Percentiles rank a stretch among this genome's conserved stretches.
phyloP scores from a whole-genome alignment of 92 coral and sea anemone genomes.

The Porites lobata region DNA sequence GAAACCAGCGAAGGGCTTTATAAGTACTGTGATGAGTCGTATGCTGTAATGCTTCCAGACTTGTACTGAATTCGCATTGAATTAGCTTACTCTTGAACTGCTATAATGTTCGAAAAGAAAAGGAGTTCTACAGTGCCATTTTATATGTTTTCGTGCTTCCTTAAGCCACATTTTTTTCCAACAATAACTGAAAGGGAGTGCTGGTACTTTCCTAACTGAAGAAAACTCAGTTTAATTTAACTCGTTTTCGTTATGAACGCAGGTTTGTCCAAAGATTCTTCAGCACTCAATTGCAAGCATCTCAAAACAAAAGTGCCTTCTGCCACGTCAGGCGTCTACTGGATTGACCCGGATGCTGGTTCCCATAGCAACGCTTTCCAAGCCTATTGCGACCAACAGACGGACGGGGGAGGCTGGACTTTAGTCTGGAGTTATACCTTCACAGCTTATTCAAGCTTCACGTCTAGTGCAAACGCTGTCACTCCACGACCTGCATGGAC shows the following conservation, averaged over 20 bases:
- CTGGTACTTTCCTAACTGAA: background rate
- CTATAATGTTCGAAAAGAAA: too few relatives aligned
- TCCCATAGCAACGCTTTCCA: conserved; percentile 34
- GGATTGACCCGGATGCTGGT: conserved; percentile 52
- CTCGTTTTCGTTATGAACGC: background rate
- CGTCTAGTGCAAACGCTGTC: background rate
- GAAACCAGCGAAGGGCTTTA: too few relatives aligned
- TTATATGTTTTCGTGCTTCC: too few relatives aligned
- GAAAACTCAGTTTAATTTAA: background rate
- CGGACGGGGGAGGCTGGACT: conserved; percentile 60
- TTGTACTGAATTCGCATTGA: too few relatives aligned
- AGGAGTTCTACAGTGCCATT: too few relatives aligned
- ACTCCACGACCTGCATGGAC: conserved; percentile 36
- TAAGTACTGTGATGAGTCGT: too few relatives aligned
- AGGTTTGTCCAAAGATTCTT: conserved; percentile 2
- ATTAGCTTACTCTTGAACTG: too few relatives aligned
- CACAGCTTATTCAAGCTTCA: conserved; percentile 17
- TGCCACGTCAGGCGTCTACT: conserved; percentile 42
- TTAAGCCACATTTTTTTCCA: too few relatives aligned
- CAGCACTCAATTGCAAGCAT: conserved; percentile 18
- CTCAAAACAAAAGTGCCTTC: conserved; percentile 7
- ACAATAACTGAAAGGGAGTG: too few relatives aligned
- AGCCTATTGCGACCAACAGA: conserved; percentile 40
- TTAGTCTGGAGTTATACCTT: conserved; percentile 59
- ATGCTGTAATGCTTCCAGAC: too few relatives aligned